These are phyloP conservation scores for Sturmia bella DNA, from an alignment of 2,888 invertebrate genomes.

Conservation along the genomic window DNA sequence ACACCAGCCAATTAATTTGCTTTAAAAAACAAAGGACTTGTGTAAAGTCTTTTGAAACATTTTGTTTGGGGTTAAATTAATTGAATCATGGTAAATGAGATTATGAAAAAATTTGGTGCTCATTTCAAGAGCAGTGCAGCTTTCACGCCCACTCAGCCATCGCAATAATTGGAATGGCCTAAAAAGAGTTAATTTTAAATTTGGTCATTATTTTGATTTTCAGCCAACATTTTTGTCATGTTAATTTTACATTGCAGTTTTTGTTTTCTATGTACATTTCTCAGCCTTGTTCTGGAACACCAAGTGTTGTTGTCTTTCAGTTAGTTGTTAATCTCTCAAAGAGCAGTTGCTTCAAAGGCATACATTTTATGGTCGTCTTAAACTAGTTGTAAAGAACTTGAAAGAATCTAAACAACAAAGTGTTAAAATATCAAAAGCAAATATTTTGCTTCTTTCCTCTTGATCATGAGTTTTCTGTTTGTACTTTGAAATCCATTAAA, in stretches of 20 bases:
- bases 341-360: constrained; percentile 27
- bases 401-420: constrained; percentile 56
- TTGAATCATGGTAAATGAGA: too few relatives aligned
- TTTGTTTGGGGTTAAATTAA: neutral
- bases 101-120: too few relatives aligned
- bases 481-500: constrained; percentile 65
- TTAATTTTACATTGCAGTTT: too few relatives aligned
- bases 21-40: constrained; percentile 33
- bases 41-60: neutral
- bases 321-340: constrained; percentile 51
- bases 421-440: constrained; percentile 34
- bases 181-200: too few relatives aligned
- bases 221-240: too few relatives aligned
- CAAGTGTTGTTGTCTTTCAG: too few relatives aligned
- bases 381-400: constrained; percentile 46
- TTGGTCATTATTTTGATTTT: too few relatives aligned
- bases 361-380: neutral
- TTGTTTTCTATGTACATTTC: too few relatives aligned
- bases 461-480: constrained; percentile 24
- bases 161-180: too few relatives aligned
- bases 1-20: constrained; percentile 49
- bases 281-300: too few relatives aligned
- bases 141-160: too few relatives aligned
- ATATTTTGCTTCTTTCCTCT: constrained; percentile 11
- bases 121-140: too few relatives aligned